These are phyloP conservation scores for Parazoanthus darwini DNA, from an alignment of 92 coral and sea anemone species.

Conservation along the genomic window DNA sequence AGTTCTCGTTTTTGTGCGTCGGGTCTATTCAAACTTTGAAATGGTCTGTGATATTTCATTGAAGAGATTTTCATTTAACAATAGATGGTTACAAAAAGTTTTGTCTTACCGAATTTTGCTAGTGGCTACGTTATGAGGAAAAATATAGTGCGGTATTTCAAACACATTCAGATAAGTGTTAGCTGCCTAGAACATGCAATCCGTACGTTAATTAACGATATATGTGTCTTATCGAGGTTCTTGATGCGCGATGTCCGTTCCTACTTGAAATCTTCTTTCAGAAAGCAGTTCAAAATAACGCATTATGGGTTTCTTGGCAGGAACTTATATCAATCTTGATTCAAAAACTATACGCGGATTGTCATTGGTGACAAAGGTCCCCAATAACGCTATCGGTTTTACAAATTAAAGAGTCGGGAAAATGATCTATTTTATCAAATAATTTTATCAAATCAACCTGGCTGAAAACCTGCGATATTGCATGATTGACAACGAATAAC, in stretches of 20 bases:
- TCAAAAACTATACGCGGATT: not conserved
- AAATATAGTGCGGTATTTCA: not conserved
- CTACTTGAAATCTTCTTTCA: not conserved
- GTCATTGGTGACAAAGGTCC: not conserved
- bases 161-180: not conserved
- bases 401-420: not conserved
- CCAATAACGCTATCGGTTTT: not conserved
- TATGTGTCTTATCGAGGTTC: not conserved
- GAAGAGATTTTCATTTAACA: not conserved
- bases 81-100: not conserved
- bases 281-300: not conserved
- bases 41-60: not conserved
- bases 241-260: not conserved
- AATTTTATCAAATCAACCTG: not conserved
- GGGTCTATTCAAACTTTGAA: not conserved
- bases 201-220: slow-evolving; percentile 1
- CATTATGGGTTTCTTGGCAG: not conserved
- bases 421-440: not conserved
- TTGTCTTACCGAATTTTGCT: not conserved
- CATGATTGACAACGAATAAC: not conserved
- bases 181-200: not conserved
- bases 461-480: not conserved
- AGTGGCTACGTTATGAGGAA: not conserved
- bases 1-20: not conserved
- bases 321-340: not conserved